Evolutionary conservation across 2,797 vertebrate genomes (phyloP).

Genomic region (Myotis pilosus): DNA sequence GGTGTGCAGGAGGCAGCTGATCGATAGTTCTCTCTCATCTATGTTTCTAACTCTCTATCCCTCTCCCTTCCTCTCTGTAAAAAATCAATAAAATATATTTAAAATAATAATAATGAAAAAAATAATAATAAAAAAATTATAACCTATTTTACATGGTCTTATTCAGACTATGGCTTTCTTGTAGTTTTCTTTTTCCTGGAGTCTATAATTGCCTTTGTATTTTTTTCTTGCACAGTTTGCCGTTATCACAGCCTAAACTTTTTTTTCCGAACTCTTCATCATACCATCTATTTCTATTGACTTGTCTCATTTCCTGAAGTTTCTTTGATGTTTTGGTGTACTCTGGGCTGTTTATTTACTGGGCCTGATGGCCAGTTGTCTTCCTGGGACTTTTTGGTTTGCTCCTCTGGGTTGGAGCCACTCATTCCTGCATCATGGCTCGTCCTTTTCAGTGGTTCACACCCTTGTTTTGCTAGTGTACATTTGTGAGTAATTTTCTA

Average conservation of each 20-base stretch:
- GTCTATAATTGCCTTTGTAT: slow-evolving; percentile 49
- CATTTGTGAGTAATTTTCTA: slow-evolving; percentile 21
- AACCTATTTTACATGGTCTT: neutral
- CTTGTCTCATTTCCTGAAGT: neutral
- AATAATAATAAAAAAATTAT: neutral
- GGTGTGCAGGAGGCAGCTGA: no score
- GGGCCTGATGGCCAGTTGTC: neutral
- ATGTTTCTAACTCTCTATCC: no score
- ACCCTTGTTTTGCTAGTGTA: neutral
- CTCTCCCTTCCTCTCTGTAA: no score
- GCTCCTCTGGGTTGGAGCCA: neutral
- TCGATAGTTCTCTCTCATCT: no score
- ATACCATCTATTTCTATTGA: neutral
- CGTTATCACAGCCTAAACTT: neutral
- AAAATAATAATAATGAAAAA: no score
- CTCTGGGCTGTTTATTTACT: neutral
- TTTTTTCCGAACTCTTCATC: neutral
- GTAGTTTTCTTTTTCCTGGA: slow-evolving; percentile 33
- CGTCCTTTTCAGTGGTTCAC: neutral
- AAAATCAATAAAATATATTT: neutral
- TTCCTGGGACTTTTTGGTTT: neutral
- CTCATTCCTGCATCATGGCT: neutral
- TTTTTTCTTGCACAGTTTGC: neutral
- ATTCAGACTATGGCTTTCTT: neutral
- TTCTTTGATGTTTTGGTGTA: neutral